These are phyloP conservation scores for Prolemur simus DNA, from an alignment of 2,113 vertebrate species.

Conservation along the genomic window DNA sequence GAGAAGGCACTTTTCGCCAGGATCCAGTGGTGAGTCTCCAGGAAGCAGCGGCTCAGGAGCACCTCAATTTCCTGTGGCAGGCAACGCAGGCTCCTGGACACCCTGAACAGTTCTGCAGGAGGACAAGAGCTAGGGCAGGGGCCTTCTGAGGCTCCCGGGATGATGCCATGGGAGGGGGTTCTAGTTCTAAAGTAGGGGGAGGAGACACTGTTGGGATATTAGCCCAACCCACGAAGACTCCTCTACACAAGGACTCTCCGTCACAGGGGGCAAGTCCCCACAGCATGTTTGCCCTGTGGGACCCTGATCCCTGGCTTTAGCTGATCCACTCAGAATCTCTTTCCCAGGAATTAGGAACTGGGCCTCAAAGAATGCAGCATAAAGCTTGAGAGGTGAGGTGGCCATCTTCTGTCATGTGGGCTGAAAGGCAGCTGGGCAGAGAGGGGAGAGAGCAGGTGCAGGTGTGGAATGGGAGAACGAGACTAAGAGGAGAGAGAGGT, in stretches of 20 bases:
- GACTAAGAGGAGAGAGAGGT: not conserved
- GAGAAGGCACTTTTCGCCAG: not conserved
- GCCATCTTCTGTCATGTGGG: not conserved
- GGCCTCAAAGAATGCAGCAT: not conserved
- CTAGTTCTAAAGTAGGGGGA: not conserved
- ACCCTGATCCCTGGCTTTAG: not conserved
- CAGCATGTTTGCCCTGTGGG: not conserved
- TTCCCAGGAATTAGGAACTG: not conserved
- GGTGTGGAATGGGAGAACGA: not conserved
- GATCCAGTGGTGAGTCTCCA: conserved; percentile 12
- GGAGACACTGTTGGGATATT: not conserved
- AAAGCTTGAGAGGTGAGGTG: not conserved
- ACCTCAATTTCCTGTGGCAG: not conserved
- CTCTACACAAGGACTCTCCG: not conserved
- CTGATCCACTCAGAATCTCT: not conserved
- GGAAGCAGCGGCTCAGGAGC: conserved; percentile 44
- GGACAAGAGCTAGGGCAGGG: not conserved
- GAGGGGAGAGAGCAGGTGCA: not conserved
- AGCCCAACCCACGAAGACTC: not conserved
- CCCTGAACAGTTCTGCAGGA: not conserved
- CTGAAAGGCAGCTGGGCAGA: not conserved
- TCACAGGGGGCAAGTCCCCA: not conserved
- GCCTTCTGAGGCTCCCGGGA: not conserved
- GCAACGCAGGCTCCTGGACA: not conserved
- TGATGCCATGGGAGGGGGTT: not conserved